Percentiles rank a stretch among this genome's conserved stretches.
phyloP scores from a whole-genome alignment of 2,888 invertebrate genomes.

The Eubasilissa splendida region DNA sequence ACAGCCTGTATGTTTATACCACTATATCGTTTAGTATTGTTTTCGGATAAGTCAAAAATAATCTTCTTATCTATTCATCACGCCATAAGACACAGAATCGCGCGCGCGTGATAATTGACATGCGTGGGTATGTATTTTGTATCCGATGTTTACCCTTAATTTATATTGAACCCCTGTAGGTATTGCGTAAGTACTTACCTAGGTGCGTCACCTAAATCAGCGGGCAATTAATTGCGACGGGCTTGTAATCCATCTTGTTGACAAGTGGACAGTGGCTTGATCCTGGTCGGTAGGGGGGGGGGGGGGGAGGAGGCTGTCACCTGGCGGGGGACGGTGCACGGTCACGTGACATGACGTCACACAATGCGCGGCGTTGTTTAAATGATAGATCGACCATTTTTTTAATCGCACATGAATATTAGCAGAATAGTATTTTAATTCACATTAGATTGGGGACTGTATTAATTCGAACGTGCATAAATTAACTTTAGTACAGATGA shows the following conservation, averaged over 20 bases:
- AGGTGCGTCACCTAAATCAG: conserved; percentile 57
- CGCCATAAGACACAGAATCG: background rate
- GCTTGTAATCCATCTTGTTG: conserved; percentile 59
- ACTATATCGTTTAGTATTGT: too few relatives aligned
- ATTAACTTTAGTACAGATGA: too few relatives aligned
- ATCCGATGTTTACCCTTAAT: conserved; percentile 7
- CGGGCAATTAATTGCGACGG: conserved; percentile 58
- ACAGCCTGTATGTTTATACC: too few relatives aligned
- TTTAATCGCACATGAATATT: background rate
- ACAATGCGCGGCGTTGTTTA: background rate
- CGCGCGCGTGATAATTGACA: background rate
- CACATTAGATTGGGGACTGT: too few relatives aligned
- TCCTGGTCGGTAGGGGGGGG: conserved; percentile 37
- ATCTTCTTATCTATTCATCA: background rate
- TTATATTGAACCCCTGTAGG: conserved; percentile 1
- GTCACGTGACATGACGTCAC: conserved; percentile 28
- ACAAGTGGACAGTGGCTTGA: conserved; percentile 58
- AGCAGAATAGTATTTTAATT: too few relatives aligned
- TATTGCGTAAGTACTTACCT: conserved; percentile 14
- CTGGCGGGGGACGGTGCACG: background rate
- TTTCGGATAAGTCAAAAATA: too few relatives aligned
- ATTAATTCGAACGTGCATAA: too few relatives aligned
- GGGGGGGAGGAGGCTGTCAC: conserved; percentile 29
- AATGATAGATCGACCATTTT: background rate
- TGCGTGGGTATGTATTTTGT: background rate